Percentiles rank a stretch among this genome's conserved stretches.
Conservation (phyloP, 2,113 vertebrate genomes). For the Tragelaphus buxtoni region DNA sequence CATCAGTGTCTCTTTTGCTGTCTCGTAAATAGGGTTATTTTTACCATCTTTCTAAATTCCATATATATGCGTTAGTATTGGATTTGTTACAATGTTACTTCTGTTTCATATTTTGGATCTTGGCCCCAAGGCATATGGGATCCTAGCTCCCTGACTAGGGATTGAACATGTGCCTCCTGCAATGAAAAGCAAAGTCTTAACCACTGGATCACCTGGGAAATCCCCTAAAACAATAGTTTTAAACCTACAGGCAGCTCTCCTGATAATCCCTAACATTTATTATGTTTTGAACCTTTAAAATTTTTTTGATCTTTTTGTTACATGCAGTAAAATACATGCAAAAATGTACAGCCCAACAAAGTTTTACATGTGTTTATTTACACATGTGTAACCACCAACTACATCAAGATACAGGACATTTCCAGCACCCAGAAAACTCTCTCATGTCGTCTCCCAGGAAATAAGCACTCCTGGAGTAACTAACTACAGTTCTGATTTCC, state of each 20-base stretch:
- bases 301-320: background rate
- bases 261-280: background rate
- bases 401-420: background rate
- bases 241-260: background rate
- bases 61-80: too few species aligned
- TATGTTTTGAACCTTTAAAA: background rate
- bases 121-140: background rate
- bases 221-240: background rate
- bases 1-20: too few species aligned
- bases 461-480: rapidly evolving
- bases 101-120: background rate
- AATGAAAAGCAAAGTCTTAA: background rate
- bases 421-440: background rate
- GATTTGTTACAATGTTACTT: background rate
- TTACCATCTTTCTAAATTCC: too few species aligned
- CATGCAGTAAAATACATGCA: background rate
- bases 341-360: background rate
- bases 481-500: background rate
- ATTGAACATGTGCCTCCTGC: background rate
- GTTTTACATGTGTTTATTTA: background rate
- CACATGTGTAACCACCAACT: background rate
- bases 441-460: background rate
- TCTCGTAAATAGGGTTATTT: too few species aligned
- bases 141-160: background rate
- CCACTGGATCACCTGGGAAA: background rate